Base-by-base conservation (phyloP, 2,888 invertebrate genomes). In the Drosophila buzzatii region DNA sequence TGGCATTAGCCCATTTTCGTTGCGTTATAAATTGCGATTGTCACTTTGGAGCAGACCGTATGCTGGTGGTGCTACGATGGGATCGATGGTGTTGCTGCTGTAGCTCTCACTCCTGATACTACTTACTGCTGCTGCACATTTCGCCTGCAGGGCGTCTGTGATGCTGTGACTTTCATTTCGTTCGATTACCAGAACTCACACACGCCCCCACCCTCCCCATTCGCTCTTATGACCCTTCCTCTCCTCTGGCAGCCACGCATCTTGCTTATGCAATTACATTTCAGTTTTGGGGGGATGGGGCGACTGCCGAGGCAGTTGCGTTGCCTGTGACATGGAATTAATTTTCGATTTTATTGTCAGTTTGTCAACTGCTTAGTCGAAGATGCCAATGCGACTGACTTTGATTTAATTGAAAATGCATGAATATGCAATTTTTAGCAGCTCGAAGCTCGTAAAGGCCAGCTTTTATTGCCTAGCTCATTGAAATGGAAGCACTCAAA, bases 1-100 rank as follows among this genome's bases (percentile, higher is more conserved):
- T 89, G 87, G 73, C 87, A 87, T 89, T 87, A 87, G 89, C 85
- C 89, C 88, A 87, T 87, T 89, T 89, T 87, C 89, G 85, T 81
- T 80, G 83, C 85, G 81, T 86, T 88, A 82, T 85, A 90, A 90
- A 89, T 90, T 88, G 83, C 88, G 86, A 83, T 87, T 83, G 89
- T 86, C 89, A 87, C 77, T 89, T 86, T 85, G 85, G 73, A 86
- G 74, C 53, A 10, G 69, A 77, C 63, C 64, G 59, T 69, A 45
- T 66, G 49, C 18, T 57, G 42, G 42, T 33, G 42, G 20, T 42
- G 58, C 27, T 27, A 27, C 18, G 51, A 16, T n/a, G 67, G 31
- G 39, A 39, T 6, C 39, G 55, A 27, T 16, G 53, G 23, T n/a
- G n/a, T n/a, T n/a, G n/a, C n/a, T n/a, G n/a, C n/a, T 39, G 52